Evolutionary conservation across 2,113 vertebrate species (phyloP).

Genomic region (Tiliqua scincoides): DNA sequence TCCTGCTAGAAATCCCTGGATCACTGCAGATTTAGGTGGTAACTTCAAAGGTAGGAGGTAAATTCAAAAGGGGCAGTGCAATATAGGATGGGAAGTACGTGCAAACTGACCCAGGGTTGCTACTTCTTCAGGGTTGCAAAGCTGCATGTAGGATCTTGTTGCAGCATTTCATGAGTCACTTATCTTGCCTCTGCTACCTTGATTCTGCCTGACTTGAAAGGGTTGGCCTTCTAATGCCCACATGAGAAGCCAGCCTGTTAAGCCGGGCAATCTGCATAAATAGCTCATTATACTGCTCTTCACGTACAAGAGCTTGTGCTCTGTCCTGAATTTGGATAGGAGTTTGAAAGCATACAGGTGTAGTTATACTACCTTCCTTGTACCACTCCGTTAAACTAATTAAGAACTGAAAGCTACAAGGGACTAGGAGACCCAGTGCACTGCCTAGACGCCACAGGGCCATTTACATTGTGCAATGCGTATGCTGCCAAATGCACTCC

Average conservation of each 20-base stretch:
- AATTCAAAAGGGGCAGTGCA: constrained; percentile 10
- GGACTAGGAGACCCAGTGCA: neutral
- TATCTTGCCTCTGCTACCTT: neutral
- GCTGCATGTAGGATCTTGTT: neutral
- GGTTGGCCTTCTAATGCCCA: neutral
- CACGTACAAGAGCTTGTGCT: neutral
- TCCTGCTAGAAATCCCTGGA: constrained; percentile 24
- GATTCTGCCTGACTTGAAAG: neutral
- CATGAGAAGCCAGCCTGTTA: neutral
- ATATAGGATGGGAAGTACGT: neutral
- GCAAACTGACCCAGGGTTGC: neutral
- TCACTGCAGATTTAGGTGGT: neutral
- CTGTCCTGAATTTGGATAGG: neutral
- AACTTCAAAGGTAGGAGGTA: constrained; percentile 13
- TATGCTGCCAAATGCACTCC: neutral
- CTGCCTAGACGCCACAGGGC: rapidly evolving
- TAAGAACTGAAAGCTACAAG: neutral
- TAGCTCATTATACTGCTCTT: neutral
- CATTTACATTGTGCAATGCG: rapidly evolving
- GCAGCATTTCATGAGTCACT: neutral
- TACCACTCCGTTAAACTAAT: neutral
- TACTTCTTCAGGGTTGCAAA: neutral
- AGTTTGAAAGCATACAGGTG: neutral
- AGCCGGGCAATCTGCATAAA: neutral
- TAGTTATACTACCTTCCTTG: rapidly evolving